Conservation (phyloP, 2,113 vertebrate genomes). For the Ictidomys tridecemlineatus region DNA sequence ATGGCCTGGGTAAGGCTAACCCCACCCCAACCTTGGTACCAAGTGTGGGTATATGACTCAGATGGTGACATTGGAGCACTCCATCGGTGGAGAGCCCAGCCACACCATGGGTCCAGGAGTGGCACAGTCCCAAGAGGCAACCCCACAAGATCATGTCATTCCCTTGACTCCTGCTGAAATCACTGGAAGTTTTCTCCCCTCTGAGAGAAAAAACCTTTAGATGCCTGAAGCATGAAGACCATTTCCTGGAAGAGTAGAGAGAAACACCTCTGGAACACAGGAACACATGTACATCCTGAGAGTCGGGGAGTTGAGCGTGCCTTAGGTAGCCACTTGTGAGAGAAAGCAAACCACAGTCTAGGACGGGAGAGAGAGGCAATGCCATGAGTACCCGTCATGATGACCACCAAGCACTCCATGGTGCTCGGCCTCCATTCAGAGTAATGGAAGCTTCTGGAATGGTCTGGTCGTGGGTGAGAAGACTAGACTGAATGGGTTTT, state of each 20-base stretch:
- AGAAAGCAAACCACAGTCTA: not conserved
- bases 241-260: not conserved
- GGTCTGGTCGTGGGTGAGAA: not conserved
- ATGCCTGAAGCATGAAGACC: not conserved
- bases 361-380: not conserved
- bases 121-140: accelerated
- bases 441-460: not conserved
- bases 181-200: not conserved
- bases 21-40: not conserved
- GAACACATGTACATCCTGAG: not conserved
- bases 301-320: not conserved
- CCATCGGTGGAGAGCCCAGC: no score
- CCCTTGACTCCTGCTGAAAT: not conserved
- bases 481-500: not conserved
- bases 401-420: no score
- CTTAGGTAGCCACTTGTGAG: not conserved
- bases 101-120: no score
- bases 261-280: no score
- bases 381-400: no score
- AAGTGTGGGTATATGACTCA: not conserved
- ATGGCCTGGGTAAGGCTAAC: not conserved
- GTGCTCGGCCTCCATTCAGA: not conserved
- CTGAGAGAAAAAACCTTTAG: no score
- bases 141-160: not conserved
- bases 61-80: not conserved